Conservation (phyloP, 1,140 invertebrate genomes). For the Harpegnathos saltator region DNA sequence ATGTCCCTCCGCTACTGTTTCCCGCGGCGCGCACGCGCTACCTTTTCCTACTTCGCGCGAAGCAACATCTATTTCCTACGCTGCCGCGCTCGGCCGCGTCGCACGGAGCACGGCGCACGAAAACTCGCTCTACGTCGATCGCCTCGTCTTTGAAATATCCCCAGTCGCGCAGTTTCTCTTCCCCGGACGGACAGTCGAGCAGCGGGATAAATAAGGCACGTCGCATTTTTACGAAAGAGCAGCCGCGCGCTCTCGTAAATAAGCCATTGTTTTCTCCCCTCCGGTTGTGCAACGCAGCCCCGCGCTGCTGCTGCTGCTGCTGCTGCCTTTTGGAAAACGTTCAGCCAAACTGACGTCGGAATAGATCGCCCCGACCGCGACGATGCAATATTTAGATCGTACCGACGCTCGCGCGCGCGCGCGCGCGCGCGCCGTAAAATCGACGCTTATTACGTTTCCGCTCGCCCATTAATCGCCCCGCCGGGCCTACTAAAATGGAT, state of each 20-base stretch:
- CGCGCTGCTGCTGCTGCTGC: too few relatives aligned
- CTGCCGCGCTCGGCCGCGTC: constrained; percentile 7
- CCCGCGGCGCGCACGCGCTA: constrained; percentile 7
- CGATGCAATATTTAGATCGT: neutral
- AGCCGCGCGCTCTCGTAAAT: neutral
- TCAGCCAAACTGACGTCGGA: neutral
- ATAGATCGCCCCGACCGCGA: too few relatives aligned
- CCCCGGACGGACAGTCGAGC: constrained; percentile 19
- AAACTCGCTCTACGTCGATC: constrained; percentile 52
- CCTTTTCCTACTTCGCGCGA: constrained; percentile 60
- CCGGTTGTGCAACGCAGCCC: neutral
- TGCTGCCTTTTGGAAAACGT: neutral
- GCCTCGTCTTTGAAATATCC: constrained; percentile 17
- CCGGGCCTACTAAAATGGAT: neutral
- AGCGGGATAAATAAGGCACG: constrained; percentile 28
- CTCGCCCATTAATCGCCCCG: too few relatives aligned
- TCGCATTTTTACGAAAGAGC: constrained; percentile 1
- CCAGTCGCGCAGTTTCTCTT: constrained; percentile 19
- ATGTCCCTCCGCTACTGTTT: constrained; percentile 48
- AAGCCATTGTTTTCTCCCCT: constrained; percentile 17
- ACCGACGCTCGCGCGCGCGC: neutral
- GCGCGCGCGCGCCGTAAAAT: neutral
- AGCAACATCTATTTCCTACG: constrained; percentile 57
- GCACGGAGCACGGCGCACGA: constrained; percentile 50
- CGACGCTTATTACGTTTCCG: neutral